Percentiles rank a stretch among this genome's conserved stretches.
These are phyloP conservation scores for Thomomys bottae DNA, from an alignment of 2,113 vertebrate species.

Conservation along the genomic window DNA sequence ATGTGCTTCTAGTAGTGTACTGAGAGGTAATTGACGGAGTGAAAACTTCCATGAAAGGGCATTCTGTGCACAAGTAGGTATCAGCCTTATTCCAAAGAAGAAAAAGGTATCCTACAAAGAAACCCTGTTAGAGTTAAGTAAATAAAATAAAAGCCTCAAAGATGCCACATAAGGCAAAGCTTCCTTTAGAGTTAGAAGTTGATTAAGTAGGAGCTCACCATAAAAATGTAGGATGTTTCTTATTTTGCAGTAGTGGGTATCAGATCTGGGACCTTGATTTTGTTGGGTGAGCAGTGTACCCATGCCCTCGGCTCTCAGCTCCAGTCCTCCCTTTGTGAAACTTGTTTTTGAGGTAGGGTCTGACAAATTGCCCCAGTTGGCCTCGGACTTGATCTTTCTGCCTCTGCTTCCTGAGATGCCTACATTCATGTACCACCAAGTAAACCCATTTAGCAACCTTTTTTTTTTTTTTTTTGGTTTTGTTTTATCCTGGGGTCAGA, in stretches of 20 bases:
- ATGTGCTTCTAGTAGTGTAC: neutral
- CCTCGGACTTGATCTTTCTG: no score
- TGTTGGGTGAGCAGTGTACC: no score
- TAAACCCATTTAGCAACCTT: no score
- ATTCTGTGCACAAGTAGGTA: neutral
- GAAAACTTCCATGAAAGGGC: neutral
- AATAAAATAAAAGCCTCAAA: conserved; percentile 13
- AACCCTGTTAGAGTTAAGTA: neutral
- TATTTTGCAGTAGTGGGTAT: no score
- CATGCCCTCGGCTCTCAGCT: no score
- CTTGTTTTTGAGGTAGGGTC: no score
- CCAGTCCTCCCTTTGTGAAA: no score
- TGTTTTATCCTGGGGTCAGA: neutral
- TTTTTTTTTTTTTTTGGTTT: neutral
- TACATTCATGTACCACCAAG: no score
- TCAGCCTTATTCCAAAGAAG: conserved; percentile 16
- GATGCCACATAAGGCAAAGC: neutral
- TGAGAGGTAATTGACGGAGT: conserved; percentile 1
- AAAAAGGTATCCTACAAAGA: neutral
- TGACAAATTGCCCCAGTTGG: no score
- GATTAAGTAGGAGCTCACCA: conserved; percentile 6
- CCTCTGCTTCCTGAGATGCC: no score
- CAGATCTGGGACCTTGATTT: no score
- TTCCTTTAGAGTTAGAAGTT: neutral
- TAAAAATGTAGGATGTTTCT: neutral